Evolutionary conservation across 2,113 vertebrate genomes (phyloP), one percentile per base, ranked within the genome.

Genomic region (Ceyx melanurus): DNA sequence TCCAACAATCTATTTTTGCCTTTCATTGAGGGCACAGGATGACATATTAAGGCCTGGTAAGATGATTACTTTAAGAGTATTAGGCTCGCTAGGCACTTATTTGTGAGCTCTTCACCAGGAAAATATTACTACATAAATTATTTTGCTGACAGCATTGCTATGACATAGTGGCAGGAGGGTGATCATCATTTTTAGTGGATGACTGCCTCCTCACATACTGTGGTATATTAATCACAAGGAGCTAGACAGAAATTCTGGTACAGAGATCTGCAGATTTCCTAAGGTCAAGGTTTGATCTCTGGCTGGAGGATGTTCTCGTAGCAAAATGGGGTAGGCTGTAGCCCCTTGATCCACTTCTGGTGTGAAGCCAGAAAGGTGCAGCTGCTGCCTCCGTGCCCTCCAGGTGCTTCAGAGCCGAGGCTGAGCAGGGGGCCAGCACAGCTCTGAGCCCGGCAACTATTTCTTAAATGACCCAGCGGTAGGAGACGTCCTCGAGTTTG

Each of bases 11-110:
- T 80, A 65, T 92, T 96, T 95, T 70, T 90, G 68, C 37, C 40
- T 61, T 86, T 51, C 90, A 70, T 66, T 62, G 60, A 78, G 68
- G 65, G 56, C 0, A 0, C 29, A n/a, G 20, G 29, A 72, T 81
- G 57, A 75, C 66, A 64, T 0, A 43, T 53, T 35, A 43, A 86
- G 65, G 72, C 28, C 86, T 90, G 33, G 3, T 80, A 86, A 95
- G 82, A 73, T 48, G 70, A 90, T 92, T 90, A 86, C 80, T 88
- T 35, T 82, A 92, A 86, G 81, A 85, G 35, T 35, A 54, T 93
- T 88, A 72, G 62, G 45, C 50, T 72, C 65, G 12, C 70, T 58
- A 65, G 76, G 43, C 77, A 71, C 56, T 65, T 87, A 26, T 1
- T 13, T 33, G 42, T 53, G 57, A 90, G 40, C 29, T 75, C 80